phyloP scores from a whole-genome alignment of 2,888 invertebrate species.

The Erebia palarica region DNA sequence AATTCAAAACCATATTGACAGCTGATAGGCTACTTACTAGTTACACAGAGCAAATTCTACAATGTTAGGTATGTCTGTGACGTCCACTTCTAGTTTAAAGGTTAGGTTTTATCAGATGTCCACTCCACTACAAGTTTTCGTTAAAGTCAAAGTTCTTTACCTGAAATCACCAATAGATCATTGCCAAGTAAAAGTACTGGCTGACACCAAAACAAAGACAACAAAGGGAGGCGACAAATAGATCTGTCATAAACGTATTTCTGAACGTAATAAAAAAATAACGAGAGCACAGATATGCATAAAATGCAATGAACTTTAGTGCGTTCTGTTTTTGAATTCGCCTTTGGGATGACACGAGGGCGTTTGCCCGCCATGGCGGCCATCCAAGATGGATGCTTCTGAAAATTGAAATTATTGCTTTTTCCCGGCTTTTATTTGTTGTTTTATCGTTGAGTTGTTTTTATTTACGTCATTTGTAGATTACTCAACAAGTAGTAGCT shows the following conservation, averaged over 20 bases:
- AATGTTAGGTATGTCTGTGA: background rate
- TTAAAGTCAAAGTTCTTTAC: background rate
- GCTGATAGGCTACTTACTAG: too few relatives aligned
- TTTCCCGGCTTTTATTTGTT: slow-evolving; percentile 6
- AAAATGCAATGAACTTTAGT: slow-evolving; percentile 41
- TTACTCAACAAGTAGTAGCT: too few relatives aligned
- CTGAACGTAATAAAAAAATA: slow-evolving; percentile 26
- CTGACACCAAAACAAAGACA: slow-evolving; percentile 5
- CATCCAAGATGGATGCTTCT: slow-evolving; percentile 51
- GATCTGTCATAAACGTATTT: slow-evolving; percentile 14
- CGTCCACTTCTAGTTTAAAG: background rate
- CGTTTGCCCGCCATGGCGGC: slow-evolving; percentile 62
- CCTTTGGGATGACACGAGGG: slow-evolving; percentile 68
- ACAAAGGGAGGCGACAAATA: slow-evolving; percentile 11
- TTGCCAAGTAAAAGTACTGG: slow-evolving; percentile 1
- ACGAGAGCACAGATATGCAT: slow-evolving; percentile 27
- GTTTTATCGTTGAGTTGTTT: background rate
- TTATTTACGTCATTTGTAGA: background rate
- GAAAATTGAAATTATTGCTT: slow-evolving; percentile 18
- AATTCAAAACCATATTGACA: too few relatives aligned
- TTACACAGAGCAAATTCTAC: background rate
- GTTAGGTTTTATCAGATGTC: background rate
- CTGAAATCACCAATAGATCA: background rate
- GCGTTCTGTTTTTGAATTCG: slow-evolving; percentile 51
- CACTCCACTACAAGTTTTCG: background rate